Percentiles rank a stretch among this genome's conserved stretches.
Evolutionary conservation across 2,113 vertebrate genomes (phyloP).

Genomic region (Lynx canadensis): DNA sequence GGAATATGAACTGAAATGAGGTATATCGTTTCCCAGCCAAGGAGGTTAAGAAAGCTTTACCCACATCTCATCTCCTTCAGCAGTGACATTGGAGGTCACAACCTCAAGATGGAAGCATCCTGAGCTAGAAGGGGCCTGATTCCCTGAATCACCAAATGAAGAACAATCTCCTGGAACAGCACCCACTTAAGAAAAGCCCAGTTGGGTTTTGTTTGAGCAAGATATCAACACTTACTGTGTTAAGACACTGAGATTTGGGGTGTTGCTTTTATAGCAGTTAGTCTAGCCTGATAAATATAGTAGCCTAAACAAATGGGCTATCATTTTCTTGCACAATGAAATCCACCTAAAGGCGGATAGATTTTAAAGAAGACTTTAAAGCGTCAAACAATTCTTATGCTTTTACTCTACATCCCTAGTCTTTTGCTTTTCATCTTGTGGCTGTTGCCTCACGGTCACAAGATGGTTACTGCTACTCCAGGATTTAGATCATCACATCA

Average conservation of each 20-base stretch:
- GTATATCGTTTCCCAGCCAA: neutral
- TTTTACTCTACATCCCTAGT: neutral
- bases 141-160: neutral
- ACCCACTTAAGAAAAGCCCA: neutral
- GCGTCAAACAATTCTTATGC: neutral
- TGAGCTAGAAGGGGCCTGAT: neutral
- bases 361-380: neutral
- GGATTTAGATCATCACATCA: neutral
- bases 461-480: neutral
- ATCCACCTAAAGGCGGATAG: neutral
- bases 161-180: neutral
- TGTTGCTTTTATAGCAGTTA: neutral
- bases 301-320: neutral
- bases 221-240: neutral
- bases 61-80: neutral
- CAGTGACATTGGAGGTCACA: neutral
- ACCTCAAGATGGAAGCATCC: neutral
- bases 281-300: neutral
- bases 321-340: neutral
- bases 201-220: neutral
- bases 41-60: neutral
- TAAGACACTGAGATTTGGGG: neutral
- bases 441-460: neutral
- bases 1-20: neutral
- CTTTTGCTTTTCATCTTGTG: neutral